A percentile compares a stretch with the other conserved stretches of the same genome.
Evolutionary conservation across 2,797 vertebrate genomes (phyloP).

Genomic region (Tapera naevia): DNA sequence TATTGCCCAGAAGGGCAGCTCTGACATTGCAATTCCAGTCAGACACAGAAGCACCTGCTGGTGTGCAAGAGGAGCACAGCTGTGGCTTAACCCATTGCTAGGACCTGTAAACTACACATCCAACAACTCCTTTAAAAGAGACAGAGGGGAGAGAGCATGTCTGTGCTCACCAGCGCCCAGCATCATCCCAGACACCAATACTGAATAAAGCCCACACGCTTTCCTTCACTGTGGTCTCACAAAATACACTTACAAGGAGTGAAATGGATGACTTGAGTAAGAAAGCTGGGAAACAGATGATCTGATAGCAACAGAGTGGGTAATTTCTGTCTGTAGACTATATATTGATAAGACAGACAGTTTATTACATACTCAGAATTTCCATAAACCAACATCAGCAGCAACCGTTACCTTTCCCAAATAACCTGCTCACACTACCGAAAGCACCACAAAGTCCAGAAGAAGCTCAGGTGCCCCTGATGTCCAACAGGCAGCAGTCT

Average conservation of each 20-base stretch:
- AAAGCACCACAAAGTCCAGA: fast-evolving
- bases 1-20: conserved; percentile 43
- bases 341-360: not conserved
- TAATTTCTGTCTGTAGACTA: not conserved
- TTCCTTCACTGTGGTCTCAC: not conserved
- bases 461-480: fast-evolving
- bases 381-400: not conserved
- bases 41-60: conserved; percentile 43
- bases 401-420: not conserved
- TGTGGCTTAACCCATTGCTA: not conserved
- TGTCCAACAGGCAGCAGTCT: not conserved
- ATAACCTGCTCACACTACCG: fast-evolving
- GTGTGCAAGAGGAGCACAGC: not conserved
- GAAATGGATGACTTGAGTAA: not conserved
- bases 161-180: not conserved
- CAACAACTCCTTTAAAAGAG: not conserved
- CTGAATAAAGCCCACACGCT: not conserved
- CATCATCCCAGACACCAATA: not conserved
- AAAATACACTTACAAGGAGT: not conserved
- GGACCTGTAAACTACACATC: not conserved
- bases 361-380: not conserved
- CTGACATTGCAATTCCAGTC: not conserved
- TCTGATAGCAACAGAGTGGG: not conserved
- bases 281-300: not conserved
- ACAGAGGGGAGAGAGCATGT: not conserved